These are phyloP conservation scores for Cyrtodaria siliqua DNA, from an alignment of 2,888 invertebrate genomes.

Conservation along the genomic window DNA sequence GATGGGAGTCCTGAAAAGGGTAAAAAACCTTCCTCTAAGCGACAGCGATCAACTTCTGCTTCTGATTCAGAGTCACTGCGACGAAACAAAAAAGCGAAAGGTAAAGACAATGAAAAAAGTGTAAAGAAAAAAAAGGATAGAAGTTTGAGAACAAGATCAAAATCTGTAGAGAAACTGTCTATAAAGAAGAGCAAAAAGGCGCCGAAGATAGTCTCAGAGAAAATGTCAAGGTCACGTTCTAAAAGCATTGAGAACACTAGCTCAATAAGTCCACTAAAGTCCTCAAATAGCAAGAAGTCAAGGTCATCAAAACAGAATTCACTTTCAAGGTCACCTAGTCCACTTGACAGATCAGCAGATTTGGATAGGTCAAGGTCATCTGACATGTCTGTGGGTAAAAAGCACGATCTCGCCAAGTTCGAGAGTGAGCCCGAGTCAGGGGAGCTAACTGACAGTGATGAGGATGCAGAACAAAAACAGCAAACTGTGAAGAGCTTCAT, in stretches of 20 bases:
- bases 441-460: conserved; percentile 67
- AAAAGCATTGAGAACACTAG: conserved; percentile 13
- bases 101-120: background rate
- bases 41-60: background rate
- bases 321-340: conserved; percentile 42
- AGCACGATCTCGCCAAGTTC: conserved; percentile 65
- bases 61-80: background rate
- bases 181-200: conserved; percentile 28
- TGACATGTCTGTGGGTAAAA: conserved; percentile 34
- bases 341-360: conserved; percentile 14
- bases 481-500: conserved; percentile 47
- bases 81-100: background rate
- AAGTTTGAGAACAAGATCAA: background rate
- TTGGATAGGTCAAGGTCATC: conserved; percentile 32
- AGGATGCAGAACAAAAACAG: conserved; percentile 36
- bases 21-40: conserved; percentile 14
- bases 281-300: background rate
- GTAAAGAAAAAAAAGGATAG: background rate
- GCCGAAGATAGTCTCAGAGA: background rate
- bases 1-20: conserved; percentile 9
- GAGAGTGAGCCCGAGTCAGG: conserved; percentile 72
- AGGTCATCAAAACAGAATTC: background rate
- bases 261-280: background rate
- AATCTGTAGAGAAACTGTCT: background rate
- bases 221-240: conserved; percentile 12